Evolutionary conservation across 1,140 invertebrate species (phyloP), one percentile per base, ranked within the genome.

Genomic region (Penaeus chinensis): DNA sequence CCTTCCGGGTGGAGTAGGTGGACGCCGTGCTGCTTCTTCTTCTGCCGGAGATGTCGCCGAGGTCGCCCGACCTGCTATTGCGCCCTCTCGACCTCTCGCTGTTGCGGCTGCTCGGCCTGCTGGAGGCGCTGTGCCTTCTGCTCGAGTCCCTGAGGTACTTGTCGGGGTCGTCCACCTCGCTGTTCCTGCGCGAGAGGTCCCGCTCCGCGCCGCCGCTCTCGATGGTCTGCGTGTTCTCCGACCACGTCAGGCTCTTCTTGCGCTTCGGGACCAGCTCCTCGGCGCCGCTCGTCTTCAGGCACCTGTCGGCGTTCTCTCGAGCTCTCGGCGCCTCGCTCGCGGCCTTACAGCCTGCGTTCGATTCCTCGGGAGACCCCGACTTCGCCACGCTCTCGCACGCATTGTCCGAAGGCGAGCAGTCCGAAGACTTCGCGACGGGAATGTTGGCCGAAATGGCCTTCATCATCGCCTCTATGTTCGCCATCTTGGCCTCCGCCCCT

Each of bases 91-190:
- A 24, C 7, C 90, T 91, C 54, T 92, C 92, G 78, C 92, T 92
- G 22, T 91, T 91, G 10, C 92, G 90, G 63, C 93, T 91, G 63
- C 92, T 93, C 27, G 91, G 54, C 0, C 92, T 92, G 78, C 92
- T 92, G 62, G 92, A 89, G 20, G 92, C 91, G 78, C 86, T 87
- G 71, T 60, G 47, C 37, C 71, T 24, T 24, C 86, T 60, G 54
- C 42, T 61, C 16, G 47, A 37, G 54, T 27, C 60, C 10, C 77
- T 79, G 22, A 27, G 54, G 54, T 19, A 22, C 69, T 18, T 24
- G 18, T 24, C 22, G 20, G 65, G 61, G 13, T 37, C 74, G 18
- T 78, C 71, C 22, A 60, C 66, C 24, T 65, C 47, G 5, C 81
- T 32, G 60, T 32, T 61, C 24, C 24, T 37, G 19, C 11, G 19